Conservation (phyloP, 2,797 vertebrate genomes). For the Sebastes oblongus region DNA sequence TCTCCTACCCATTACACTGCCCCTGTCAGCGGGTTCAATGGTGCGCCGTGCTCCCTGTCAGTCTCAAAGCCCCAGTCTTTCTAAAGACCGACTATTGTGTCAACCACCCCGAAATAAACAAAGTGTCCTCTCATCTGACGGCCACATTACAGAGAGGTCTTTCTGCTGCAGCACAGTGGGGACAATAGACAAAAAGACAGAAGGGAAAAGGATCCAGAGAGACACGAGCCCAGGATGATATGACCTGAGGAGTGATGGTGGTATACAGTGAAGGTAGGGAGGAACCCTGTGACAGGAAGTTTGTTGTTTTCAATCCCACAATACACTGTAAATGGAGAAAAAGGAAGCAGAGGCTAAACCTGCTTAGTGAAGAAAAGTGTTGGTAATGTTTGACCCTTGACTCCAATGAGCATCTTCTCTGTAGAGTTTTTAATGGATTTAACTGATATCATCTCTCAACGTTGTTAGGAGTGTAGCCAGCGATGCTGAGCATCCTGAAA, state of each 20-base stretch:
- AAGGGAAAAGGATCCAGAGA: conserved; percentile 14
- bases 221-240: background rate
- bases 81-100: conserved; percentile 70
- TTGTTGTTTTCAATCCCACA: background rate
- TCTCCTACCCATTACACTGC: conserved; percentile 64
- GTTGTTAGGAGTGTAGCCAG: background rate
- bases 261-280: background rate
- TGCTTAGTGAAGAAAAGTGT: background rate
- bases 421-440: background rate
- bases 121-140: conserved; percentile 69
- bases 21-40: conserved; percentile 61
- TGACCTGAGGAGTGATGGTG: background rate
- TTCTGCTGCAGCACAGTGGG: conserved; percentile 52
- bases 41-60: conserved; percentile 49
- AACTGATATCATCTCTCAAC: background rate
- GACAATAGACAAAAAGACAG: conserved; percentile 58
- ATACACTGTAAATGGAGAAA: background rate
- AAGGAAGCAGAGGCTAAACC: background rate
- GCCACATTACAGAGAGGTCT: conserved; percentile 59
- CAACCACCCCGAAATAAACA: conserved; percentile 59
- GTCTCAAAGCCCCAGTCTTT: conserved; percentile 18
- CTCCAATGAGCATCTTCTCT: background rate
- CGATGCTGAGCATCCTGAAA: background rate
- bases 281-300: background rate
- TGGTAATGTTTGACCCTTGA: background rate